Conservation (phyloP, 1,140 invertebrate genomes). For the Oscheius sp. region DNA sequence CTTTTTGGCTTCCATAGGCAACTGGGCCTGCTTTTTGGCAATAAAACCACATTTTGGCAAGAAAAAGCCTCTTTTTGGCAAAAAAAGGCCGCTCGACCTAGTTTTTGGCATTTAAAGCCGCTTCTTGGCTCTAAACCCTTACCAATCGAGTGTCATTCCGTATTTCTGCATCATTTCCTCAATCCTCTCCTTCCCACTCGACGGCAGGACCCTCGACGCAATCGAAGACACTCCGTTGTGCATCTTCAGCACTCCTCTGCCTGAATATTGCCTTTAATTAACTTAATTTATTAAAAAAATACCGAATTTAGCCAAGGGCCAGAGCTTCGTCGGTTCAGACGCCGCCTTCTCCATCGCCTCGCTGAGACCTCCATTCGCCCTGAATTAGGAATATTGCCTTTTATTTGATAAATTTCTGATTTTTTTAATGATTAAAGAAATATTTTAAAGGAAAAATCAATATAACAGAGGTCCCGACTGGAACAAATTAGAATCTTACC, state of each 20-base stretch:
- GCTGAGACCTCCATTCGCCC: background rate
- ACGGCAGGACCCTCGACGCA: background rate
- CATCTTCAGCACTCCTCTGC: background rate
- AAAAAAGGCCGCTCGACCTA: background rate
- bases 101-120: background rate
- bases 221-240: background rate
- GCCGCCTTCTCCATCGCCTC: background rate
- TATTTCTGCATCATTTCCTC: background rate
- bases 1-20: background rate
- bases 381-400: background rate
- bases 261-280: background rate
- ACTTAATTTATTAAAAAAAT: background rate
- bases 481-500: background rate
- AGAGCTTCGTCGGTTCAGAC: background rate
- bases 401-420: too few species aligned
- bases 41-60: too few species aligned
- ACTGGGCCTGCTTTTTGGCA: too few species aligned
- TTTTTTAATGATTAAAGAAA: background rate
- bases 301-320: background rate
- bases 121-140: background rate
- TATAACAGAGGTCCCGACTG: background rate
- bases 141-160: background rate
- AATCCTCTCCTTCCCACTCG: background rate
- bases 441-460: background rate
- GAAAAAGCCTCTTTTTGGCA: too few species aligned